Evolutionary conservation across 2,113 vertebrate genomes (phyloP), one percentile per base, ranked within the genome.

Genomic region (Martes martes): DNA sequence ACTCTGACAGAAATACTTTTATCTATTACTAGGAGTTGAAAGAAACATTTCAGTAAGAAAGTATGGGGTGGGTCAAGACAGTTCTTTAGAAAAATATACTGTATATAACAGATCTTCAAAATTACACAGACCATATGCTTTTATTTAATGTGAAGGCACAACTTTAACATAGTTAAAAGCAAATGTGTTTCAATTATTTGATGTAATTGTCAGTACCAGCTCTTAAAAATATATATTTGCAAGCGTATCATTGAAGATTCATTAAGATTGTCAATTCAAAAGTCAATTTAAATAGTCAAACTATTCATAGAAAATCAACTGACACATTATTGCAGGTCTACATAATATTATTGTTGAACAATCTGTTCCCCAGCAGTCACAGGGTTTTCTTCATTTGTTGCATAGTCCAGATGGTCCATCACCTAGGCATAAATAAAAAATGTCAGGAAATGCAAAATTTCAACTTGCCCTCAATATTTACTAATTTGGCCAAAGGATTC

Each of bases 81-180:
- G 73, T 74, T 87, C 97, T 96, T 83, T 98, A 98, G 84, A 98
- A 99, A 99, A 98, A 98, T 99, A 98, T 97, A 98, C 83, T 98
- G 96, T 98, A 98, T 98, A 98, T 97, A 98, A 98, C 84, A 97
- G 81, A 98, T 98, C 31, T 97, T 97, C 92, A 97, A 98, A 98
- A 98, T 96, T 98, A 98, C 96, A 99, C 97, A 98, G 97, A 98
- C 96, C 97, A 98, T 97, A 97, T 93, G 86, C 86, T 98, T 98
- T 99, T 98, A 98, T 98, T 99, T 97, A 89, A 98, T 97, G 93
- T 4, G 26, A 98, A 99, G 99, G 99, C 99, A 99, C 99, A 5
- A 91, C 82, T 98, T 98, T 97, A 98, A 97, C 96, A 81, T 96
- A 97, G 96, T 98, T 97, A 91, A 98, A 97, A 98, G 96, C 19